Base-by-base conservation (phyloP, 2,797 vertebrate species). In the Champsocephalus esox region DNA sequence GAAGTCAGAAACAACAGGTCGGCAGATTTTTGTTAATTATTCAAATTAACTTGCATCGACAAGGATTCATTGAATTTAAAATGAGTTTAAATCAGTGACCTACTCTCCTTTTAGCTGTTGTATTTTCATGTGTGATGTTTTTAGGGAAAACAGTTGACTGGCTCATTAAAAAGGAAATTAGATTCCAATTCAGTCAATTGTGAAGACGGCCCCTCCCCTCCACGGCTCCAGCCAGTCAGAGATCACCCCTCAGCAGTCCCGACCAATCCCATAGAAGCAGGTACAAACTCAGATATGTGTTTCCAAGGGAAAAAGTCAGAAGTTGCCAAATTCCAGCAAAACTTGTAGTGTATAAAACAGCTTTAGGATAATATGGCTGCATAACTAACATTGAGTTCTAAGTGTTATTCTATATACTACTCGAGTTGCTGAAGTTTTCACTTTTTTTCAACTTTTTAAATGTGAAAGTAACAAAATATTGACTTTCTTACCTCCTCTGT, bases 91-190 rank as follows among this genome's bases (percentile, higher is more conserved):
- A 38, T 38, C 34, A 38, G 34, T 38, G 34, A 38, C 34, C 34
- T 38, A 19, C 48, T 64, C 12, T 17, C 12, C 16, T 32, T 38
- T 8, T n/a, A 6, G 9, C 1, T 28, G n/a, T 44, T 66, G 12
- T 70, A 38, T 59, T 57, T 16, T 43, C 9, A 44, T 24, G 28
- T 28, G 28, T 28, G 28, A 28, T 28, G 28, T 60, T 70, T 65
- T 0, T 28, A 99, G 97, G 90, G 88, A 24, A 99, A 99, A 84
- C 93, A 95, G 83, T 83, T 87, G 10, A 73, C 92, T 38, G 89
- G 93, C 1, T 91, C 93, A 0, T 86, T 96, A 12, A 99, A 99
- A 82, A 95, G 98, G 71, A 99, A 98, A 87, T 95, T 96, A 0
- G 97, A 98, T 62, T 94, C 95, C 0, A 96, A 95, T 79, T 93